Conservation (phyloP, 2,797 vertebrate genomes). For the Anabacerthia variegaticeps region DNA sequence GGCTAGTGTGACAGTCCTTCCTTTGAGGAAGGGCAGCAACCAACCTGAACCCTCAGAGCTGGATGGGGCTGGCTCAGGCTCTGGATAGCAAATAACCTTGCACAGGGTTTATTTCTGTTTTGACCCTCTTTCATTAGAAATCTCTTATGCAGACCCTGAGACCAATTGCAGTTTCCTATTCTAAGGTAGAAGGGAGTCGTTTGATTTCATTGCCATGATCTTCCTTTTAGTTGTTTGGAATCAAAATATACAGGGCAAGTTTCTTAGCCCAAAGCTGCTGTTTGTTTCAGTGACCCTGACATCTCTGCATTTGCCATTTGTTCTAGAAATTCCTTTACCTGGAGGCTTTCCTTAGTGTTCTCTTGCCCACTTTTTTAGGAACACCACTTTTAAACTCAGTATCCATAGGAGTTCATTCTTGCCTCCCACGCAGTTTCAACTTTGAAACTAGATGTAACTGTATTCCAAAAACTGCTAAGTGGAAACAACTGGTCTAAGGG, state of each 20-base stretch:
- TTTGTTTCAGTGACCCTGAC: conserved; percentile 1
- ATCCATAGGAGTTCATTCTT: not conserved
- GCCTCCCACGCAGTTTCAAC: not conserved
- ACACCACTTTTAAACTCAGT: not conserved
- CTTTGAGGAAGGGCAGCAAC: not conserved
- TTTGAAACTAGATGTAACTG: not conserved
- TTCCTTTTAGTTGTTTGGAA: not conserved
- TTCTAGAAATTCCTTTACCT: not conserved
- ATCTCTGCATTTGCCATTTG: not conserved
- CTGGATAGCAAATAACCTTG: not conserved
- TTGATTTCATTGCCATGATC: not conserved
- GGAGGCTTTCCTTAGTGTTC: not conserved
- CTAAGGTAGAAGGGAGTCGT: not conserved
- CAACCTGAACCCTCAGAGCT: not conserved
- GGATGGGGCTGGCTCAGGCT: not conserved
- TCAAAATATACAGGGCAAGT: not conserved
- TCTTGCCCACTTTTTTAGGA: not conserved
- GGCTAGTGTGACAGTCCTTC: not conserved
- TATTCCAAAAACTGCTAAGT: not conserved
- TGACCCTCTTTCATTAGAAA: not conserved
- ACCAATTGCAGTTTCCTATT: not conserved
- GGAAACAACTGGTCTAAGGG: not conserved
- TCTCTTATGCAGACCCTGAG: not conserved
- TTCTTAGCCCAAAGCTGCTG: not conserved
- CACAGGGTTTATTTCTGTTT: not conserved